Evolutionary conservation across 2,888 invertebrate genomes (phyloP).

Genomic region (Serrognathus titanus): DNA sequence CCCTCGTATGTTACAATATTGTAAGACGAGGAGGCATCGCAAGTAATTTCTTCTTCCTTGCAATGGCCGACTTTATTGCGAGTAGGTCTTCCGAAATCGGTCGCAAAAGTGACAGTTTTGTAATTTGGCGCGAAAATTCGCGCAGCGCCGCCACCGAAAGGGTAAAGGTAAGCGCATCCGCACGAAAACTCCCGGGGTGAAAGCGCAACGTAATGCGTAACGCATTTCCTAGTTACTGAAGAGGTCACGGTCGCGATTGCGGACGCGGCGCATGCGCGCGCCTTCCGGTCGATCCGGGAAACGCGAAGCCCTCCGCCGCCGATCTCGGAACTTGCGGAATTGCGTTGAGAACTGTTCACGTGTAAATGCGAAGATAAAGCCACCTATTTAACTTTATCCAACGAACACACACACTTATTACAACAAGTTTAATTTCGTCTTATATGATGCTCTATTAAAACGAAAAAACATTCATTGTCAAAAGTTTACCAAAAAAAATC

Average conservation of each 20-base stretch:
- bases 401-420: too few species aligned
- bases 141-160: too few species aligned
- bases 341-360: constrained; percentile 4
- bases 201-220: constrained; percentile 28
- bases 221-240: constrained; percentile 45
- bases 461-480: too few species aligned
- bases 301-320: not conserved
- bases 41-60: too few species aligned
- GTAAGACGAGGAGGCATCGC: too few species aligned
- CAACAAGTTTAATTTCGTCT: not conserved
- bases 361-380: constrained; percentile 6
- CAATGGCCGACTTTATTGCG: too few species aligned
- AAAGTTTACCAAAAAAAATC: too few species aligned
- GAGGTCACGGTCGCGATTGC: constrained; percentile 26
- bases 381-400: too few species aligned
- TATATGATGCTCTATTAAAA: not conserved
- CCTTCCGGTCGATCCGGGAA: constrained; percentile 10
- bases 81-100: too few species aligned
- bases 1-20: too few species aligned
- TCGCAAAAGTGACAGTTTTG: too few species aligned
- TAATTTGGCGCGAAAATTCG: too few species aligned
- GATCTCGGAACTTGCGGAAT: constrained; percentile 1
- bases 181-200: constrained; percentile 7
- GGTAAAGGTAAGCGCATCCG: constrained; percentile 24
- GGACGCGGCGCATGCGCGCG: not conserved